Evolutionary conservation across 2,113 vertebrate species (phyloP).

Genomic region (Brienomyrus longianalis): DNA sequence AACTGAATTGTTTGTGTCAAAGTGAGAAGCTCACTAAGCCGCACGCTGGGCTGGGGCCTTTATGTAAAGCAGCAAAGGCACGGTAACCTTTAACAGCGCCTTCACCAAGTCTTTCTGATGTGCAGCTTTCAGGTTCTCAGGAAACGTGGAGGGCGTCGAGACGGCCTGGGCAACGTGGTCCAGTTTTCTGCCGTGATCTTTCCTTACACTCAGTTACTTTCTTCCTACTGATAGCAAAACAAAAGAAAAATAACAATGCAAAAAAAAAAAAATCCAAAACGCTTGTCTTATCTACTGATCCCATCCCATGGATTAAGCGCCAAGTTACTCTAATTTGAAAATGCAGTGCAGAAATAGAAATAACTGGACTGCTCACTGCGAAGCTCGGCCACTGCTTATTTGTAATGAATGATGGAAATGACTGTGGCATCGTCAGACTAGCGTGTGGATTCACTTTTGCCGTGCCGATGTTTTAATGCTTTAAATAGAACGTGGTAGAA

Average conservation of each 20-base stretch:
- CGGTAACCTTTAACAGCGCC: conserved; percentile 46
- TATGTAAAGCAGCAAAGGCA: conserved; percentile 51
- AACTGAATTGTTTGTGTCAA: conserved; percentile 54
- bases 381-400: conserved; percentile 37
- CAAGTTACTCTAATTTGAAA: background rate
- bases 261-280: background rate
- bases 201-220: conserved; percentile 35
- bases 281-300: background rate
- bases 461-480: conserved; percentile 50
- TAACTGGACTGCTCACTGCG: conserved; percentile 33
- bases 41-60: conserved; percentile 33
- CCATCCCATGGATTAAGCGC: background rate
- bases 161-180: conserved; percentile 5
- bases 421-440: conserved; percentile 47
- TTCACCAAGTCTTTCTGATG: conserved; percentile 37
- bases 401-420: conserved; percentile 60
- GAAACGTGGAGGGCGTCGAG: conserved; percentile 52
- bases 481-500: conserved; percentile 49
- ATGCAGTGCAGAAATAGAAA: background rate
- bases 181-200: conserved; percentile 37
- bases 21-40: conserved; percentile 53
- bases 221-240: background rate
- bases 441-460: conserved; percentile 60
- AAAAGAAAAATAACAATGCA: background rate
- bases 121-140: conserved; percentile 44